Base-by-base conservation (phyloP, 2,113 vertebrate species). In the Polypterus bichir region DNA sequence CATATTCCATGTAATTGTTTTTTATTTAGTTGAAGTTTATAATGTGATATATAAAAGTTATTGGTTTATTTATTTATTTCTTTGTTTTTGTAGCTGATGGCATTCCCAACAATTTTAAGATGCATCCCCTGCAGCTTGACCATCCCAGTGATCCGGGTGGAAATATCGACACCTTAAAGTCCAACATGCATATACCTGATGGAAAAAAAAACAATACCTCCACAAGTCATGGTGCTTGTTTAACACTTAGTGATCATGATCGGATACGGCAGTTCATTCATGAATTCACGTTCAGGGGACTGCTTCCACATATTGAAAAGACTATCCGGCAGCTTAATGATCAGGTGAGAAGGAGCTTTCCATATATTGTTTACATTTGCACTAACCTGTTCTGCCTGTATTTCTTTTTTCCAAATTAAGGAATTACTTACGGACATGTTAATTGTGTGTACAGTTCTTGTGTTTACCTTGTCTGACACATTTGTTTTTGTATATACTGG, bases 321-420 rank as follows among this genome's bases (percentile, higher is more conserved):
- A 97, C 93, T 69, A 96, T 99, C 72, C 75, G 95, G 7, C 95
- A 97, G 59, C 89, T 99, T 61, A 99, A 99, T 46, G 96, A 99
- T 80, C 96, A 99, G 92, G 96, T 99, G 72, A 66, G 6, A 9
- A 51, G 44, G 49, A 9, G 9, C 45, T 8, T 47, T 44, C 9
- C 57, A 46, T 11, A 2, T 59, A n/a, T 47, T 44, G 57, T 44
- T 59, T 47, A 27, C 27, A 9, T 59, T 8, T 59, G 11, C 44
- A 44, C 9, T 59, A 51, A 51, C 49, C 9, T 47, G 4, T 9
- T 59, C 27, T 27, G 54, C 27, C 9, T 54, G 54, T 54, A 27
- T 27, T 27, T 27, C 27, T 10, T 10, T 54, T 54, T 27, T 27
- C 27, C 27, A 27, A 27, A 27, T 1, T 27, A 27, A 27, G 27